Percentiles rank a stretch among this genome's conserved stretches.
Evolutionary conservation across 2,113 vertebrate species (phyloP).

Genomic region (Paralichthys olivaceus): DNA sequence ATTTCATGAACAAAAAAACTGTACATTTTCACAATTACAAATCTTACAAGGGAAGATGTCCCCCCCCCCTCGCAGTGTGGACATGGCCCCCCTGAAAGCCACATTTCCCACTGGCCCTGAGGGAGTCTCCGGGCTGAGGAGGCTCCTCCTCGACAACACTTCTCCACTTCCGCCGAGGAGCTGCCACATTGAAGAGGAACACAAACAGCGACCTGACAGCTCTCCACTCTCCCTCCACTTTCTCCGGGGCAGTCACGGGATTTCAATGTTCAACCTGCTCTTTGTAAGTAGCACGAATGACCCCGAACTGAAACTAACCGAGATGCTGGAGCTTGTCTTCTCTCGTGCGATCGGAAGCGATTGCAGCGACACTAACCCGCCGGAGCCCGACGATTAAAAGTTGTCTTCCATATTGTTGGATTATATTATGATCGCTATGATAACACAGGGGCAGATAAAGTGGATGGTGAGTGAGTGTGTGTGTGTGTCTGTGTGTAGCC

Average conservation of each 20-base stretch:
- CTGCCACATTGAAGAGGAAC: slow-evolving; percentile 82
- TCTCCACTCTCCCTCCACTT: slow-evolving; percentile 80
- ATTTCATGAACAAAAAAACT: background rate
- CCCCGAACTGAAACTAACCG: background rate
- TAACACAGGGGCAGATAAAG: slow-evolving; percentile 24
- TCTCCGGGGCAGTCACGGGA: slow-evolving; percentile 85
- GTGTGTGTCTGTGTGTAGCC: slow-evolving; percentile 34
- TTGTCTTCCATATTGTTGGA: slow-evolving; percentile 15
- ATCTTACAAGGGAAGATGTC: background rate
- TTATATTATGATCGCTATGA: background rate
- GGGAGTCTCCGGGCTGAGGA: slow-evolving; percentile 30
- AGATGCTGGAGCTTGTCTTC: background rate
- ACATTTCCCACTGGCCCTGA: slow-evolving; percentile 41
- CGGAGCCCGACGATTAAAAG: slow-evolving; percentile 23
- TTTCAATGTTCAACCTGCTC: slow-evolving; percentile 87
- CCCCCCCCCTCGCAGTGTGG: background rate
- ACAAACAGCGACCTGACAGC: slow-evolving; percentile 75
- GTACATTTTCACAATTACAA: no score
- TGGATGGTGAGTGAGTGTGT: slow-evolving; percentile 27
- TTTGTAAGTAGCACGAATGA: slow-evolving; percentile 80
- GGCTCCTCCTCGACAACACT: slow-evolving; percentile 73
- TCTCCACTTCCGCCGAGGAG: slow-evolving; percentile 63
- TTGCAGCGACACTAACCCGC: background rate
- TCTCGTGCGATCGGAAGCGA: background rate
- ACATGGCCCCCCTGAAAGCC: background rate